These are phyloP conservation scores for Ectropis grisescens DNA, from an alignment of 1,140 invertebrate genomes.

Conservation along the genomic window DNA sequence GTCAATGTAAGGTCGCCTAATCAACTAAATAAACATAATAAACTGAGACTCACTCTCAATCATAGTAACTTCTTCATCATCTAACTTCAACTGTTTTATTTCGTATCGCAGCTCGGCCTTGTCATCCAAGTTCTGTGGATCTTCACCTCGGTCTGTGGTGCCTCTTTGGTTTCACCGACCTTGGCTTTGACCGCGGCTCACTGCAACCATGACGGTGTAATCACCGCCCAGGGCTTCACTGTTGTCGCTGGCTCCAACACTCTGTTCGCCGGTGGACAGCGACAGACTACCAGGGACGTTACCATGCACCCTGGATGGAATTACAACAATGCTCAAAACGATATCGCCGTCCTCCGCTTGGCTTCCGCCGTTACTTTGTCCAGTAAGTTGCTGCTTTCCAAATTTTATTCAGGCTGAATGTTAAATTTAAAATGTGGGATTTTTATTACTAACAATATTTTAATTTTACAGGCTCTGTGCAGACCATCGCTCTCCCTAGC, in stretches of 20 bases:
- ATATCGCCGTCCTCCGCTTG: constrained; percentile 31
- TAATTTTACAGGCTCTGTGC: constrained; percentile 23
- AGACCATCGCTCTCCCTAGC: constrained; percentile 26
- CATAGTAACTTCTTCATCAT: too few species aligned
- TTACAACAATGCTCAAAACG: constrained; percentile 15
- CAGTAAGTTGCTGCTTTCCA: too few species aligned
- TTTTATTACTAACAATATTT: too few species aligned
- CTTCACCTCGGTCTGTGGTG: constrained; percentile 30
- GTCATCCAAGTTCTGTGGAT: constrained; percentile 21
- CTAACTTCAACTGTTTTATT: too few species aligned
- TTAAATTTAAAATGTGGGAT: too few species aligned
- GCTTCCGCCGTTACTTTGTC: constrained; percentile 11
- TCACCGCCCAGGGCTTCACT: constrained; percentile 19
- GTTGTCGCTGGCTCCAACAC: constrained; percentile 28
- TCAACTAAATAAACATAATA: too few species aligned
- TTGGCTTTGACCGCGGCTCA: constrained; percentile 33
- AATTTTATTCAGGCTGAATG: too few species aligned
- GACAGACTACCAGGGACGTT: constrained; percentile 17
- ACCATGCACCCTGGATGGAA: constrained; percentile 26
- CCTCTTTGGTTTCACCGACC: constrained; percentile 23
- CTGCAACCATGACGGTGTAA: constrained; percentile 21
- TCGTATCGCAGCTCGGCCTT: constrained; percentile 34
- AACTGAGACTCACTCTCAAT: too few species aligned
- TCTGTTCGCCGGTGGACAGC: constrained; percentile 26
- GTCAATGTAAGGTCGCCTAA: too few species aligned